phyloP scores from a whole-genome alignment of 2,888 invertebrate species.

The Gisinianus flammeolus region DNA sequence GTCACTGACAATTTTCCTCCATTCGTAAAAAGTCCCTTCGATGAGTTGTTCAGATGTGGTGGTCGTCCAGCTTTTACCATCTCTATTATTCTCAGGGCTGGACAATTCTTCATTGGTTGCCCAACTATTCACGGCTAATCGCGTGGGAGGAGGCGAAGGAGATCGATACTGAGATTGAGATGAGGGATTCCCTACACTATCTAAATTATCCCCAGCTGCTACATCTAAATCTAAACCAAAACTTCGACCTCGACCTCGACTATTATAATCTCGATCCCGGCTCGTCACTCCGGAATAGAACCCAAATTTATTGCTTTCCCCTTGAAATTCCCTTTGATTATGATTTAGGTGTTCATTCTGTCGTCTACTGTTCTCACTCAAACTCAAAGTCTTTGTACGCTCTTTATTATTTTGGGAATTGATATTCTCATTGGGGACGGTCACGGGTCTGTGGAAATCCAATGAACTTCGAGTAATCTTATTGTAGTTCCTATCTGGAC shows the following conservation, averaged over 20 bases:
- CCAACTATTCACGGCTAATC: neutral
- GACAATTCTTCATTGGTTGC: neutral
- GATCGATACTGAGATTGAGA: neutral
- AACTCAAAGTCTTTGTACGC: too few relatives aligned
- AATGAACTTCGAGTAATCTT: slow-evolving; percentile 25
- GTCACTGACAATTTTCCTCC: slow-evolving; percentile 56
- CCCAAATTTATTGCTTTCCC: too few relatives aligned
- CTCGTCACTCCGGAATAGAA: too few relatives aligned
- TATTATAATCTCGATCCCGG: too few relatives aligned
- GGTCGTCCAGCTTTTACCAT: neutral
- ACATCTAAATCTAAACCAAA: neutral
- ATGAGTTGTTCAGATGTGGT: slow-evolving; percentile 13
- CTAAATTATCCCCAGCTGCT: neutral
- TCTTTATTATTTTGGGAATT: too few relatives aligned
- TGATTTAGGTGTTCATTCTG: too few relatives aligned
- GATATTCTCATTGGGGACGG: slow-evolving; percentile 13
- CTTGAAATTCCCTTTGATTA: too few relatives aligned
- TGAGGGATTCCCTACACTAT: neutral
- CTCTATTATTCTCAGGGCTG: neutral
- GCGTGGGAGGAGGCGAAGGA: neutral
- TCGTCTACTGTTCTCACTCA: too few relatives aligned
- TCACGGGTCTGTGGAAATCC: slow-evolving; percentile 46
- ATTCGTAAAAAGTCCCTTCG: slow-evolving; percentile 58
- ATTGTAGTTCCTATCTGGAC: neutral
- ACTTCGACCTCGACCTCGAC: neutral